A percentile compares a stretch with the other conserved stretches of the same genome.
phyloP scores from a whole-genome alignment of 1,140 invertebrate species.

The Drosophila orosa region DNA sequence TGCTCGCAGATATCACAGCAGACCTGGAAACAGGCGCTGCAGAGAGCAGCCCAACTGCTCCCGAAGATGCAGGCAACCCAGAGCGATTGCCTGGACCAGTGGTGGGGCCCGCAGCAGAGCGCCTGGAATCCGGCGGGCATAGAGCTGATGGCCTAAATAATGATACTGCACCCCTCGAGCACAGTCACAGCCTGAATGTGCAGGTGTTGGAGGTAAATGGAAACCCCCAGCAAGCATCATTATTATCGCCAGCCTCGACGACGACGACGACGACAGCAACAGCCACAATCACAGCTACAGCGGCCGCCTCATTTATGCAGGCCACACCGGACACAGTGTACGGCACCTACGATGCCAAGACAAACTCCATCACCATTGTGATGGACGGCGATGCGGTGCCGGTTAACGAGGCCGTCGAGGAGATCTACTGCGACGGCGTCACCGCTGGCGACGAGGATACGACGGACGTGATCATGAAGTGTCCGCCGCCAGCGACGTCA shows the following conservation, averaged over 20 bases:
- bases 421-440: slow-evolving; percentile 77
- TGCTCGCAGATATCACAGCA: slow-evolving; percentile 91
- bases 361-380: slow-evolving; percentile 90
- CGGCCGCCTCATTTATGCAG: slow-evolving; percentile 49
- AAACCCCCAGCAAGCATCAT: slow-evolving; percentile 68
- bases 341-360: slow-evolving; percentile 89
- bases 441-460: slow-evolving; percentile 49
- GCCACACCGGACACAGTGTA: slow-evolving; percentile 87
- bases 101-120: slow-evolving; percentile 92
- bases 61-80: slow-evolving; percentile 81
- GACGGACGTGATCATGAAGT: slow-evolving; percentile 75
- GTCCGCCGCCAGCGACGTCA: slow-evolving; percentile 81
- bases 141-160: slow-evolving; percentile 81
- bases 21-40: slow-evolving; percentile 88
- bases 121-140: slow-evolving; percentile 91
- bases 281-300: slow-evolving; percentile 60
- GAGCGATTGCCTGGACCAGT: slow-evolving; percentile 85
- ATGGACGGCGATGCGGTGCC: slow-evolving; percentile 87
- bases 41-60: slow-evolving; percentile 83
- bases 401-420: slow-evolving; percentile 85
- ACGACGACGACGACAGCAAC: slow-evolving; percentile 14
- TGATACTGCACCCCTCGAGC: slow-evolving; percentile 1
- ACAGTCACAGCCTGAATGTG: slow-evolving; percentile 30
- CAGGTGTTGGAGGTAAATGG: slow-evolving; percentile 85
- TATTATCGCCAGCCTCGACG: slow-evolving; percentile 25